Percentiles rank a stretch among this genome's conserved stretches.
These are phyloP conservation scores for Temnopleurus reevesii DNA, from an alignment of 53 echinoderm and acorn worm species.

Conservation along the genomic window DNA sequence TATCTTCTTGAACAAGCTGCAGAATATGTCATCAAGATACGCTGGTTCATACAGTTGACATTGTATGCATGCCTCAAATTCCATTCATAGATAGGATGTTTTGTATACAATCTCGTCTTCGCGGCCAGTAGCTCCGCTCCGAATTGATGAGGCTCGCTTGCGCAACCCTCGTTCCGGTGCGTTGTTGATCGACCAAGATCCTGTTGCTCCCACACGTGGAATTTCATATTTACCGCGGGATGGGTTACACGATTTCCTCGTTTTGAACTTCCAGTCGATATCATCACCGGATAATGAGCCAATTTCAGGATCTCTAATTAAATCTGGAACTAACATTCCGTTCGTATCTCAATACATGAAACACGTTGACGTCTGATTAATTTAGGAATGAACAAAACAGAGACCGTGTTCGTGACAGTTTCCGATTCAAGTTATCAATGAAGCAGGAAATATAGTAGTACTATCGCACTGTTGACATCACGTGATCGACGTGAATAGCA, in stretches of 20 bases:
- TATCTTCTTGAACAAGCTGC: slow-evolving; percentile 39
- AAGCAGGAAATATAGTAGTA: slow-evolving; percentile 30
- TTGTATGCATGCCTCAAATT: slow-evolving; percentile 61
- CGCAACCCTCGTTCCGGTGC: background rate
- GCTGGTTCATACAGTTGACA: slow-evolving; percentile 38
- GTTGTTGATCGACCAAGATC: slow-evolving; percentile 18
- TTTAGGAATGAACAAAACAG: background rate
- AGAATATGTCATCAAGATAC: background rate
- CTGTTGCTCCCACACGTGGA: background rate
- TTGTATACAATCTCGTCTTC: slow-evolving; percentile 54
- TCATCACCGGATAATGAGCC: background rate
- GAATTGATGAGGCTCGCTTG: background rate
- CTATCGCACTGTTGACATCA: slow-evolving; percentile 24
- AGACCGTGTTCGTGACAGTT: background rate
- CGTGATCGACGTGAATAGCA: background rate
- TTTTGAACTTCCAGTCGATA: background rate
- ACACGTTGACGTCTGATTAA: background rate
- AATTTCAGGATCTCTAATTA: background rate
- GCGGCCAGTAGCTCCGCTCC: background rate
- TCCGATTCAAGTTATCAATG: background rate
- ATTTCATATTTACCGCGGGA: slow-evolving; percentile 58
- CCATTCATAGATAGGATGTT: slow-evolving; percentile 60
- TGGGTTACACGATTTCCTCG: slow-evolving; percentile 7
- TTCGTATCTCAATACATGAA: background rate
- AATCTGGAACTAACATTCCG: background rate